Conservation (phyloP, 2,113 vertebrate genomes). For the Pantherophis guttatus region DNA sequence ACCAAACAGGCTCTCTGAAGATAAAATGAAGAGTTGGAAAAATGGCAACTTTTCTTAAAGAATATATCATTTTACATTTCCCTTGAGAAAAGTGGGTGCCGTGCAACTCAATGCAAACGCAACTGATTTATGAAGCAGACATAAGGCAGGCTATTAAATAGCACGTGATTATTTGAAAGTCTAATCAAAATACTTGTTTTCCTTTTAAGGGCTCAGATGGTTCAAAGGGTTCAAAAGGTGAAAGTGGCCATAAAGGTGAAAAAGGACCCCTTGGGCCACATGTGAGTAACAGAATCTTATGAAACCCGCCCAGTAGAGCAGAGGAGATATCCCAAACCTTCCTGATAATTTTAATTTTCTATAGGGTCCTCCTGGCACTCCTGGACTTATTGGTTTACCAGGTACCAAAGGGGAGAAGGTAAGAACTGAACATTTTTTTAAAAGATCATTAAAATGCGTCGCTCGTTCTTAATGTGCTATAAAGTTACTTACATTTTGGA, state of each 20-base stretch:
- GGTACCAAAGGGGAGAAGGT: conserved; percentile 96
- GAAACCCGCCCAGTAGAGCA: neutral
- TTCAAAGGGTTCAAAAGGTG: conserved; percentile 74
- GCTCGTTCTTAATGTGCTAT: neutral
- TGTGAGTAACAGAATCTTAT: neutral
- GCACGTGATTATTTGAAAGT: neutral
- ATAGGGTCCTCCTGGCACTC: conserved; percentile 65
- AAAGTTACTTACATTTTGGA: neutral
- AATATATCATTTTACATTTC: neutral
- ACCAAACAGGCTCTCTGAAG: neutral
- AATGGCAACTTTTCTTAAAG: neutral
- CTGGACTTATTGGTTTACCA: conserved; percentile 88
- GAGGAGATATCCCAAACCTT: neutral
- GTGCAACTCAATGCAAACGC: neutral
- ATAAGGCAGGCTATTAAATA: neutral
- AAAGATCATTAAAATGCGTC: neutral
- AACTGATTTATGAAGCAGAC: neutral
- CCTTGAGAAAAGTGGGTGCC: neutral
- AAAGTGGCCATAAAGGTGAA: conserved; percentile 64
- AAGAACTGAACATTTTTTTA: neutral
- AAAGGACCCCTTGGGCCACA: conserved; percentile 36
- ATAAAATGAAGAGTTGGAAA: neutral
- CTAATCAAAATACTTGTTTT: neutral
- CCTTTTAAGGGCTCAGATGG: conserved; percentile 69
- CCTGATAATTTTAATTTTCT: conserved; percentile 10